These are phyloP conservation scores for Aramus guarauna DNA, from an alignment of 2,113 vertebrate species.

Conservation along the genomic window DNA sequence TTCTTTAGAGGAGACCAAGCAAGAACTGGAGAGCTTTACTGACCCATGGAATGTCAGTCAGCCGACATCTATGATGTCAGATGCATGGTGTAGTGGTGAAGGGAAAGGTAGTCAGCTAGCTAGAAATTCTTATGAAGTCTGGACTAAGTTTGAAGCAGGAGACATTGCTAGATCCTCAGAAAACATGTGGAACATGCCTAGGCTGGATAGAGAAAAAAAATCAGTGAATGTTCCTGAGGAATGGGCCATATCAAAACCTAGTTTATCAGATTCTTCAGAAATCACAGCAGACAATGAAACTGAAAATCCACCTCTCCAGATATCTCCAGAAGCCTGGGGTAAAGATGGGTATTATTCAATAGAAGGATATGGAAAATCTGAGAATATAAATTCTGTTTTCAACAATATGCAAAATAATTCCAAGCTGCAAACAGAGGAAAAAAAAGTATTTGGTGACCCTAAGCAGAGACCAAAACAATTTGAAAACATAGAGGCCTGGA, in stretches of 20 bases:
- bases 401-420: constrained; percentile 44
- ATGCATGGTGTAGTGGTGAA: constrained; percentile 51
- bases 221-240: constrained; percentile 22
- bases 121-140: constrained; percentile 26
- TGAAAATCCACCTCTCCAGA: constrained; percentile 1
- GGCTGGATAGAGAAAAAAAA: neutral
- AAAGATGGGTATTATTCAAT: neutral
- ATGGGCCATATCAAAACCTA: constrained; percentile 52
- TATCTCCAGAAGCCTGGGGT: constrained; percentile 33
- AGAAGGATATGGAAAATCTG: neutral
- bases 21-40: constrained; percentile 58
- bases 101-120: neutral
- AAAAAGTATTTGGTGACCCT: neutral
- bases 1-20: constrained; percentile 44
- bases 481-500: constrained; percentile 64
- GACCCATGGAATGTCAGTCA: constrained; percentile 59
- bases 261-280: constrained; percentile 59
- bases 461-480: constrained; percentile 3
- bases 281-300: neutral
- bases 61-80: constrained; percentile 1
- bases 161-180: constrained; percentile 12
- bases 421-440: neutral
- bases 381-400: constrained; percentile 20
- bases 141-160: constrained; percentile 53
- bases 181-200: constrained; percentile 60